Evolutionary conservation across 35 echinoderm and acorn worm genomes (phyloP), one percentile per base, ranked within the genome.

Genomic region (Nesometra sesokonis): DNA sequence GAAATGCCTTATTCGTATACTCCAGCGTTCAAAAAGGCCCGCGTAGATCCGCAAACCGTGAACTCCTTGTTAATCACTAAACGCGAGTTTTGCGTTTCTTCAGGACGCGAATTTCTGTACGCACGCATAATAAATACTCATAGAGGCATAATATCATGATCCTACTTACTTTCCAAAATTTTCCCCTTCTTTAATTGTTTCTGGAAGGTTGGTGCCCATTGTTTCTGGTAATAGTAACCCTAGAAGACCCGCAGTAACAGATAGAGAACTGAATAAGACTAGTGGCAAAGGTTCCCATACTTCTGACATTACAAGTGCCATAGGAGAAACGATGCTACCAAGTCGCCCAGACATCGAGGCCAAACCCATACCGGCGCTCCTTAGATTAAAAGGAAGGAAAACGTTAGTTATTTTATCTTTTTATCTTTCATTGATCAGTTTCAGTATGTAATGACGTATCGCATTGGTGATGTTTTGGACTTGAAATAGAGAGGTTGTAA

Each of bases 351-450:
- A 85, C 29, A 90, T 88, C 4, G 91, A 93, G 17, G 86, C 91
- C 29, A 97, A 39, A 0, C 95, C 95, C 30, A 97, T 32, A 19
- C 91, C 95, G 23, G 91, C 89, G 33, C 86, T 87, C 89, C 95
- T 97, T 77, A 79, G 3, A 32, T 35, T 13, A 84, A 13, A 85
- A 0, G 52, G 15, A 43, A 7, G 39, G 39, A n/a, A n/a, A n/a
- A n/a, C n/a, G n/a, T n/a, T n/a, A n/a, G n/a, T n/a, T n/a, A n/a
- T n/a, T n/a, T n/a, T n/a, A n/a, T n/a, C n/a, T n/a, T n/a, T n/a
- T n/a, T n/a, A n/a, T n/a, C n/a, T n/a, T n/a, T n/a, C n/a, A n/a
- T n/a, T n/a, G n/a, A n/a, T n/a, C n/a, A n/a, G n/a, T n/a, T n/a
- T n/a, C n/a, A n/a, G n/a, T n/a, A n/a, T n/a, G n/a, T n/a, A n/a